Conservation (phyloP, 2,797 vertebrate genomes). For the Etheostoma perlongum region DNA sequence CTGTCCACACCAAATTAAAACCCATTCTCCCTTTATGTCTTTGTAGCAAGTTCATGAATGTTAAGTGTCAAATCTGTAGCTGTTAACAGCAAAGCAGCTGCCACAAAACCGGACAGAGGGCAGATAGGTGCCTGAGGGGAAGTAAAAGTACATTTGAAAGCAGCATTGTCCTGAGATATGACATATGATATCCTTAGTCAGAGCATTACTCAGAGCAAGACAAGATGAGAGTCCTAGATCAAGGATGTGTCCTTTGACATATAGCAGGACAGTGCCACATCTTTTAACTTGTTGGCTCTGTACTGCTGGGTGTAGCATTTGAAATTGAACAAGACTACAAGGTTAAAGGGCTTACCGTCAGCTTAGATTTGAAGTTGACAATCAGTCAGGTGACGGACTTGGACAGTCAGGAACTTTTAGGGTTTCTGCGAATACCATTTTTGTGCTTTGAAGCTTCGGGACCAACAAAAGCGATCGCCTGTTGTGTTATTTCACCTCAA, state of each 20-base stretch:
- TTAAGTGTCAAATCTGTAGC: slow-evolving; percentile 38
- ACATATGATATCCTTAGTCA: slow-evolving; percentile 13
- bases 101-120: background rate
- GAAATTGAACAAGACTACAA: slow-evolving; percentile 27
- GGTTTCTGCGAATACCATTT: too few species aligned
- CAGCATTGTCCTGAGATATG: slow-evolving; percentile 11
- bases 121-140: slow-evolving; percentile 17
- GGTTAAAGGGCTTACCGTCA: slow-evolving; percentile 31
- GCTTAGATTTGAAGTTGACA: slow-evolving; percentile 19
- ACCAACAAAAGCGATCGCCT: too few species aligned
- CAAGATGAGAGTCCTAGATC: slow-evolving; percentile 29
- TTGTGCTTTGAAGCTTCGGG: too few species aligned
- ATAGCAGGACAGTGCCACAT: slow-evolving; percentile 33
- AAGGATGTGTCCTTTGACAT: slow-evolving; percentile 46
- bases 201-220: slow-evolving; percentile 33
- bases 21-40: slow-evolving; percentile 1
- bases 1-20: slow-evolving; percentile 44
- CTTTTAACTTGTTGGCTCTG: slow-evolving; percentile 21
- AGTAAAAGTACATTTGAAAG: slow-evolving; percentile 31
- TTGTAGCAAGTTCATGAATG: background rate
- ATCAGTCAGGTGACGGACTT: background rate
- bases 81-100: slow-evolving; percentile 19
- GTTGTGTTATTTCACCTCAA: too few species aligned
- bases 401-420: background rate
- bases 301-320: slow-evolving; percentile 14